Evolutionary conservation across 2,113 vertebrate species (phyloP), one percentile per base, ranked within the genome.

Genomic region (Eonycteris spelaea): DNA sequence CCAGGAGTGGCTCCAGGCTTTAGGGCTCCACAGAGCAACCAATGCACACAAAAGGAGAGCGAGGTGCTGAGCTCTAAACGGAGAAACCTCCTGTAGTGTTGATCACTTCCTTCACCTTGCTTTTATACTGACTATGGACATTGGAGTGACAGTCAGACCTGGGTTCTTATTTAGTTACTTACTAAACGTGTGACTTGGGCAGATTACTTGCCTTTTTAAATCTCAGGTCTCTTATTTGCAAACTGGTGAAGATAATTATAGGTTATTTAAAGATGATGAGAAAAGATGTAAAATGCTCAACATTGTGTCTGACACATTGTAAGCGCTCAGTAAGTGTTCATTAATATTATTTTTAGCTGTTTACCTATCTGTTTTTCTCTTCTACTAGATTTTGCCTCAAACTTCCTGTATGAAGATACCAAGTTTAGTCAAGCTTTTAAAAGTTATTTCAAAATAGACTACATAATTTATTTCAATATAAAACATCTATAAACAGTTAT

Each of bases 361-460:
- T 94, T 92, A 59, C 22, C 22, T 79, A 10, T 85, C 30, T 40
- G 55, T 74, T 85, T 94, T 89, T 80, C 65, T 92, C 33, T 96
- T 74, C n/a, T 59, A 22, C 21, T 82, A 30, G 18, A 16, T 65
- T 85, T 89, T 88, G n/a, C 45, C 30, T 86, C 28, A 77, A 57
- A 70, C 15, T 70, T 95, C 51, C 26, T 77, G 1, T 77, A 53
- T 87, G 19, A 35, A 65, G 53, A 73, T 85, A 9, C 22, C 22
- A 86, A 75, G 38, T 94, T 91, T 89, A 65, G 78, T 92, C 40
- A 97, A 85, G 51, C 19, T 79, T 94, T 94, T 78, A 65, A 85
- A 94, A 85, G 48, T 78, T 85, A 45, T 65, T 94, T 94, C n/a
- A 80, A 59, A 53, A 40, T 59, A 85, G 55, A 77, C 65, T 35